Evolutionary conservation across 2,113 vertebrate species (phyloP), one percentile per base, ranked within the genome.

Genomic region (Pelusios castaneus): DNA sequence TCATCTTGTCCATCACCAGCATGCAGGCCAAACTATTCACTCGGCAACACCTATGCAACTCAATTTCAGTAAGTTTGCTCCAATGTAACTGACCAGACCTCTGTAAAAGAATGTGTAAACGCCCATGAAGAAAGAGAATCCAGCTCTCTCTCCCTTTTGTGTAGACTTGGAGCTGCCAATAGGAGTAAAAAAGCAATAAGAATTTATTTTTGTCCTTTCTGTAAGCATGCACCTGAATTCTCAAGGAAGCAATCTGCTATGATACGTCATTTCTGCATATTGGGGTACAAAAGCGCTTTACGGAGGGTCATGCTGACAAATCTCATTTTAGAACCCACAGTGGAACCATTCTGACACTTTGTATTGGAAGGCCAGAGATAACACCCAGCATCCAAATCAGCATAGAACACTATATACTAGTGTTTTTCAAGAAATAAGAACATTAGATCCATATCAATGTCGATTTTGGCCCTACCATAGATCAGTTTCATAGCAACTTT

Each of bases 91-190:
- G 2, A 1, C 38, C 70, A 87, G 52, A 75, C 63, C 16, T 81
- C 31, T 85, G 55, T 34, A 60, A 89, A 54, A 51, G 70, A 1
- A 49, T 1, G 5, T 80, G 51, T 78, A 21, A 6, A 12, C 1
- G 0, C 1, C 2, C 3, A 6, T 2, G 21, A 86, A 87, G 27
- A 13, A 80, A 87, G 27, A 19, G 13, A 81, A 58, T 0, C 0
- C 2, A 47, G 34, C 38, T 2, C 1, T 1, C 49, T 49, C 47
- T 77, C 34, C 82, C 8, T 31, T 14, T 17, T 70, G 21, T 10
- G 6, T 7, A 14, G 29, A 51, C 16, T 80, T 83, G 76, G 43
- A 22, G 10, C 22, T 0, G 1, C 3, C 0, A 2, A 6, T 76
- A 11, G 87, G 84, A 93, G 80, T 25, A 78, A 84, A 77, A 45